Evolutionary conservation across 2,113 vertebrate species (phyloP), one percentile per base, ranked within the genome.

Genomic region (Alligator mississippiensis): DNA sequence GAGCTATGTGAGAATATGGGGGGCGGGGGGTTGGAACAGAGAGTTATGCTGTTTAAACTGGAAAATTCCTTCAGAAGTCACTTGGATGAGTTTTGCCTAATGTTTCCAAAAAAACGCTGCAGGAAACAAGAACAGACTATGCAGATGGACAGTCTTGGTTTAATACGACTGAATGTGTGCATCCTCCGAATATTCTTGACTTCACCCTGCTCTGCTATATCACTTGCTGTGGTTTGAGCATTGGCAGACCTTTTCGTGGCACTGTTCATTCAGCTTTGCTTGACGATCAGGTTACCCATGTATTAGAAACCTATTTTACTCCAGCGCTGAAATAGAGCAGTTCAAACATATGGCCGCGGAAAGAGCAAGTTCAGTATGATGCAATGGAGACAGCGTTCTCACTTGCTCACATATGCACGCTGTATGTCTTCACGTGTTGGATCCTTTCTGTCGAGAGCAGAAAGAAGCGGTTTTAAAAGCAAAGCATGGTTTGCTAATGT

Each of bases 161-260:
- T 89, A 84, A 80, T 91, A 60, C 87, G 82, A 34, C 88, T 57
- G n/a, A 89, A 95, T 93, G 82, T 82, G 93, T 91, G 92, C 22
- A 14, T 62, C 95, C 94, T 57, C 82, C 90, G 85, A 96, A 77
- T 77, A 84, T 28, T 93, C n/a, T 60, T 77, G 89, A 78, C 93
- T 92, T 47, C 14, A 30, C 88, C 88, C 54, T 62, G 78, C 88
- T 76, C 97, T 97, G 96, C 94, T 97, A 55, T 74, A 95, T 97
- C 93, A 5, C 89, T 97, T 97, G 93, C 0, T 92, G 94, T 85
- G 94, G 83, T 91, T 85, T 57, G 7, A 70, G 25, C 77, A 3
- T 66, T 97, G 97, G 97, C 97, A 97, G 97, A 94, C 94, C 94
- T 95, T 83, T 82, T 88, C 14, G 4, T 97, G 96, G 94, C 57